A percentile compares a stretch with the other conserved stretches of the same genome.
Evolutionary conservation across 2,113 vertebrate species (phyloP).

Genomic region (Grallaria varia): DNA sequence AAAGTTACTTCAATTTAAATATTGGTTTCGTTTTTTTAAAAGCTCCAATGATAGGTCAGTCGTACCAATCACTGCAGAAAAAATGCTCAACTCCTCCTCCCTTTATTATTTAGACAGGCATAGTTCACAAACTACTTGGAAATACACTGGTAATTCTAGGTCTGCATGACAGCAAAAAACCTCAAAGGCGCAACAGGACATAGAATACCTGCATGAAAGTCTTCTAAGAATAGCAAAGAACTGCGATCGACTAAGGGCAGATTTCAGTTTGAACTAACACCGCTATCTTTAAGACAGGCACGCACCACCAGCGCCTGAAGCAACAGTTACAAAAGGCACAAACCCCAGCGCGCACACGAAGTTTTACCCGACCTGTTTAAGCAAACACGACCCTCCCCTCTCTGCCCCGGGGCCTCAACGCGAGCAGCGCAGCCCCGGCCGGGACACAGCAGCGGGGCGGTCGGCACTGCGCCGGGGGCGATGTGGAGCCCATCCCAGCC

Average conservation of each 20-base stretch:
- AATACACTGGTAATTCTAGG: background rate
- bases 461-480: fast-evolving
- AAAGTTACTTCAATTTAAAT: background rate
- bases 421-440: too few relatives aligned
- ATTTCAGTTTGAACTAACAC: background rate
- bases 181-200: background rate
- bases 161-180: fast-evolving
- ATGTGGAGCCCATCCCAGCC: fast-evolving
- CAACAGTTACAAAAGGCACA: fast-evolving
- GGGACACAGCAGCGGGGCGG: fast-evolving
- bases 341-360: fast-evolving
- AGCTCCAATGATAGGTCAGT: background rate
- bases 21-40: background rate
- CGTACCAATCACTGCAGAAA: background rate
- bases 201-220: fast-evolving
- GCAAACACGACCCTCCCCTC: fast-evolving
- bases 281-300: fast-evolving
- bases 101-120: fast-evolving
- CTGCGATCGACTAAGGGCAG: fast-evolving
- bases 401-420: fast-evolving
- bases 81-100: background rate
- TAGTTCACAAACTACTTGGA: background rate
- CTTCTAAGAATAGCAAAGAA: fast-evolving
- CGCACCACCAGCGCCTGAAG: background rate
- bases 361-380: fast-evolving